These are phyloP conservation scores for Mythimna albipuncta DNA, from an alignment of 2,888 invertebrate species.

Conservation along the genomic window DNA sequence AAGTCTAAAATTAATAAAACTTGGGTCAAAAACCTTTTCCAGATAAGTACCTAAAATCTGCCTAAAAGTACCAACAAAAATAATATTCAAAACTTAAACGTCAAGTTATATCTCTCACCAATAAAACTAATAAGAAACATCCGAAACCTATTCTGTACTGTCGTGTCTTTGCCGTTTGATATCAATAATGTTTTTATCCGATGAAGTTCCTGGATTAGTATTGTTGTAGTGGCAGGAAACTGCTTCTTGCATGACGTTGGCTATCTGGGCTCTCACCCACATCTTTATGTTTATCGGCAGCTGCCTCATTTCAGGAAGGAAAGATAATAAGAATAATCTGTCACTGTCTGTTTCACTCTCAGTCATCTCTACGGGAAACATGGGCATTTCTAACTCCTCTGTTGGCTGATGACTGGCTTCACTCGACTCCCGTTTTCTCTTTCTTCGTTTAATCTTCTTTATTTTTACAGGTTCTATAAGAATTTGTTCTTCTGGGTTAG, in stretches of 20 bases:
- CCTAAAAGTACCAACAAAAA: slow-evolving; percentile 30
- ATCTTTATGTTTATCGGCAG: slow-evolving; percentile 84
- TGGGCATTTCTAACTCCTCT: slow-evolving; percentile 82
- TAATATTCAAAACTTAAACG: slow-evolving; percentile 46
- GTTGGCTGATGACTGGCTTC: slow-evolving; percentile 65
- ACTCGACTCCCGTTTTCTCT: slow-evolving; percentile 68
- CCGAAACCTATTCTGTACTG: slow-evolving; percentile 67
- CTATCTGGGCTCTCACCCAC: slow-evolving; percentile 87
- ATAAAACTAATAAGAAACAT: slow-evolving; percentile 16
- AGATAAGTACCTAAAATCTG: neutral
- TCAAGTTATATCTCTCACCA: slow-evolving; percentile 44
- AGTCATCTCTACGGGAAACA: slow-evolving; percentile 76
- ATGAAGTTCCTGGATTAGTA: slow-evolving; percentile 67
- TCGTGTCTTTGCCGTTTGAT: slow-evolving; percentile 73
- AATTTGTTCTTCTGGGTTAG: slow-evolving; percentile 52
- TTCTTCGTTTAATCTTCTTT: slow-evolving; percentile 68
- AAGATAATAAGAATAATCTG: slow-evolving; percentile 82
- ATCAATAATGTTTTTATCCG: slow-evolving; percentile 61
- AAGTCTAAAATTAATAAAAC: neutral
- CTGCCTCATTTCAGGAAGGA: slow-evolving; percentile 85
- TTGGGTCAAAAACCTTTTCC: neutral
- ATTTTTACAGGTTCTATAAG: slow-evolving; percentile 56
- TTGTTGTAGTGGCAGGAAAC: slow-evolving; percentile 80
- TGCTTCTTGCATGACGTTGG: slow-evolving; percentile 86
- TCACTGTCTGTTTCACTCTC: slow-evolving; percentile 81